Conservation (phyloP, 2,797 vertebrate genomes). For the Malacoraja senta region DNA sequence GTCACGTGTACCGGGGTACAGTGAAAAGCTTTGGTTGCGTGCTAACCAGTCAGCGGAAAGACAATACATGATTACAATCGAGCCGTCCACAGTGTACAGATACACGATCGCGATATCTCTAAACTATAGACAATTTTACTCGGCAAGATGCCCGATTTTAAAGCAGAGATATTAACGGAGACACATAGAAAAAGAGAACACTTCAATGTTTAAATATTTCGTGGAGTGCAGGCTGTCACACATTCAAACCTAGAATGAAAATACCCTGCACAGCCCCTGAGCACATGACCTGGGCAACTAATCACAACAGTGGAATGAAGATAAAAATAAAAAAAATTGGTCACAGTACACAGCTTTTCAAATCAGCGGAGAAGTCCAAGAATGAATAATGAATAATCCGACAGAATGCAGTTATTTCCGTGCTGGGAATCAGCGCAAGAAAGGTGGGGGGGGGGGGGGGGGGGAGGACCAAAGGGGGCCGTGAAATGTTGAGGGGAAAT, state of each 20-base stretch:
- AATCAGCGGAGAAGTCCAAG: conserved; percentile 32
- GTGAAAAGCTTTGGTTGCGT: too few relatives aligned
- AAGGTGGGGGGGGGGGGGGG: not conserved
- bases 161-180: not conserved
- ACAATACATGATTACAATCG: too few relatives aligned
- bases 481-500: not conserved
- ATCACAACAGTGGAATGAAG: conserved; percentile 22
- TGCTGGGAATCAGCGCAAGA: not conserved
- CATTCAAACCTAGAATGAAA: not conserved
- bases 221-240: not conserved
- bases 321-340: conserved; percentile 21
- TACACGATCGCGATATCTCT: too few relatives aligned
- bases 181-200: not conserved
- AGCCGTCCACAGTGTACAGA: too few relatives aligned
- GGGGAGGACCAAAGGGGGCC: too few relatives aligned
- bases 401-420: conserved; percentile 30
- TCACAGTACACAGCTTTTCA: conserved; percentile 35
- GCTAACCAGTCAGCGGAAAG: too few relatives aligned
- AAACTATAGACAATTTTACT: not conserved
- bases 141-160: not conserved
- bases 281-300: conserved; percentile 31
- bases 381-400: conserved; percentile 35
- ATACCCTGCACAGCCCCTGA: not conserved
- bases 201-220: conserved; percentile 1
- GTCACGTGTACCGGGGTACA: too few relatives aligned